Evolutionary conservation across 1,140 invertebrate genomes (phyloP), one percentile per base, ranked within the genome.

Genomic region (Hydropsyche tenuis): DNA sequence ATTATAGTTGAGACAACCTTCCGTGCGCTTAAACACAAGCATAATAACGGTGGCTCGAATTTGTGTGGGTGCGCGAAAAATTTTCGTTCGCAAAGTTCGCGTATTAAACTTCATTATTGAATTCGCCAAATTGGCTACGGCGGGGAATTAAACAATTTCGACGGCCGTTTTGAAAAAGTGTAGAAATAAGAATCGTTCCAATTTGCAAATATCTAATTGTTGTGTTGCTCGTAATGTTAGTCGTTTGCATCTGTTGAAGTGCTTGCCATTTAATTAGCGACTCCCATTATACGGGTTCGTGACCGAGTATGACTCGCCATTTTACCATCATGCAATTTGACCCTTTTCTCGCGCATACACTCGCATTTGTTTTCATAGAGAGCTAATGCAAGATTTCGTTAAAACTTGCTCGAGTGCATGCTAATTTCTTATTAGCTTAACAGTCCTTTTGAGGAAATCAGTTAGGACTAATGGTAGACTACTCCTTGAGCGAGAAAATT

Each of bases 191-290:
- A 60, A 27, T 27, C 11, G 2, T 60, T 22, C 16, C 53, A 65
- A 37, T 37, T 37, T 37, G 30, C 30, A 12, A 65, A 65, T 60
- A 14, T 18, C 37, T 45, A 65, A 65, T 65, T 65, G 30, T 37
- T 37, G 42, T 45, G 30, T 43, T 45, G 63, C 20, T 65, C 30
- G 30, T 65, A 65, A 16, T 11, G 42, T 65, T 42, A 22, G 30
- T 65, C 63, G 42, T 65, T 65, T 65, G 63, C 63, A 65, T 65
- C 63, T 65, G 63, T 65, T 45, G 63, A 65, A 65, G 63, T 65
- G 37, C 56, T 65, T 45, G 42, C 63, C 63, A 65, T 65, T 65
- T 65, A 65, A 65, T 65, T 65, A 65, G 63, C 30, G n/a, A 42
- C 11, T 20, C 63, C 63, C 63, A 65, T 65, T 65, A 65, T 65